Conservation (phyloP, 2,797 vertebrate genomes). For the Brachyrhaphis roseni region DNA sequence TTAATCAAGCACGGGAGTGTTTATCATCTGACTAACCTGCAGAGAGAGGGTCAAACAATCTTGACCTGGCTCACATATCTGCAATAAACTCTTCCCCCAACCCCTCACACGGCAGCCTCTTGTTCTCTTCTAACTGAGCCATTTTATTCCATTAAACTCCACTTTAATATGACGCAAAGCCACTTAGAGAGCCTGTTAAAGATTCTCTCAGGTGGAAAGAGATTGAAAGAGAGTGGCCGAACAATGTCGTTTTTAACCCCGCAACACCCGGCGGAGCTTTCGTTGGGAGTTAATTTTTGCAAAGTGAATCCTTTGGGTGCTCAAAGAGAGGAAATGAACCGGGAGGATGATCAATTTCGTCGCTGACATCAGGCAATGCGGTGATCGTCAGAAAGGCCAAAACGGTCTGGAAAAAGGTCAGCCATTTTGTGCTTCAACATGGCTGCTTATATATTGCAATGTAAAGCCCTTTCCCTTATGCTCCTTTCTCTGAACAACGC, state of each 20-base stretch:
- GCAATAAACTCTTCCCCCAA: constrained; percentile 44
- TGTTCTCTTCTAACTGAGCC: constrained; percentile 49
- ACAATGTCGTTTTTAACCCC: constrained; percentile 19
- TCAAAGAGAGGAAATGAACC: constrained; percentile 19
- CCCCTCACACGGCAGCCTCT: constrained; percentile 47
- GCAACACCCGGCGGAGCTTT: not conserved
- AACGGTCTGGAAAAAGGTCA: constrained; percentile 67
- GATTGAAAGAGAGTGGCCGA: constrained; percentile 15
- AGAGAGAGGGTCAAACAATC: constrained; percentile 38
- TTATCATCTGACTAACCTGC: constrained; percentile 32
- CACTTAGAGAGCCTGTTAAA: constrained; percentile 38
- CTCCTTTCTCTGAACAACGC: constrained; percentile 56
- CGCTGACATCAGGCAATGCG: constrained; percentile 22
- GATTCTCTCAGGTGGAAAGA: constrained; percentile 23
- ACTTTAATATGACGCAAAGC: constrained; percentile 51
- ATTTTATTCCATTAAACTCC: constrained; percentile 57
- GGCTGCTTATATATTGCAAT: constrained; percentile 74
- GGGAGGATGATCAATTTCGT: constrained; percentile 26
- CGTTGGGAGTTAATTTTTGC: constrained; percentile 15
- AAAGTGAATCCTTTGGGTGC: constrained; percentile 12
- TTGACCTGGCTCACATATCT: constrained; percentile 50
- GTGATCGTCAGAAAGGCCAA: constrained; percentile 53
- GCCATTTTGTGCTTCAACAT: constrained; percentile 81
- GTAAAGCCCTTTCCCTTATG: constrained; percentile 64
- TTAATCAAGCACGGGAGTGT: constrained; percentile 37